These are phyloP conservation scores for Andrena hattorfiana DNA, from an alignment of 2,888 invertebrate species.

Conservation along the genomic window DNA sequence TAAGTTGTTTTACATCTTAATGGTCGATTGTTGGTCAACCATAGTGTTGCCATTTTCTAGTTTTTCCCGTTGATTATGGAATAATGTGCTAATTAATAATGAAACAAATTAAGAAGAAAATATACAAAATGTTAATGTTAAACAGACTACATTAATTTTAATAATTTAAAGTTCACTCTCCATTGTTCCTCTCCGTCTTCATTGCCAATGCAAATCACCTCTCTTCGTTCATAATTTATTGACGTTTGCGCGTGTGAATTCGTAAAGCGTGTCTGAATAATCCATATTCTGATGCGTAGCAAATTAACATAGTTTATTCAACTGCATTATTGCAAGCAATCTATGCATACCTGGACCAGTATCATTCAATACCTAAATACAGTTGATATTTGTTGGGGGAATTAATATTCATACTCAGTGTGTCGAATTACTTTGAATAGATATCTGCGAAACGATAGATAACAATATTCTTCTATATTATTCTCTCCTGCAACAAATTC, in stretches of 20 bases:
- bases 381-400: neutral
- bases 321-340: neutral
- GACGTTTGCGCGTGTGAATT: neutral
- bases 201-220: neutral
- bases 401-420: neutral
- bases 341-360: neutral
- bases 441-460: neutral
- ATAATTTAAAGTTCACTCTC: neutral
- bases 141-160: neutral
- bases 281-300: neutral
- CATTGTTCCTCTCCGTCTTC: neutral
- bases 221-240: constrained; percentile 6
- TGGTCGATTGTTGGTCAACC: neutral
- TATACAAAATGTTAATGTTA: too few relatives aligned
- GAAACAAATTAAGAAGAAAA: neutral
- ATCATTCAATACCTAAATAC: constrained; percentile 4
- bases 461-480: too few relatives aligned
- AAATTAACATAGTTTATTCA: constrained; percentile 20
- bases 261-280: neutral
- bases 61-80: neutral
- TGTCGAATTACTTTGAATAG: neutral
- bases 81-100: neutral
- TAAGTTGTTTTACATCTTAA: neutral
- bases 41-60: neutral
- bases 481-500: too few relatives aligned